These are phyloP conservation scores for Columba livia DNA, from an alignment of 2,113 vertebrate genomes.

Conservation along the genomic window DNA sequence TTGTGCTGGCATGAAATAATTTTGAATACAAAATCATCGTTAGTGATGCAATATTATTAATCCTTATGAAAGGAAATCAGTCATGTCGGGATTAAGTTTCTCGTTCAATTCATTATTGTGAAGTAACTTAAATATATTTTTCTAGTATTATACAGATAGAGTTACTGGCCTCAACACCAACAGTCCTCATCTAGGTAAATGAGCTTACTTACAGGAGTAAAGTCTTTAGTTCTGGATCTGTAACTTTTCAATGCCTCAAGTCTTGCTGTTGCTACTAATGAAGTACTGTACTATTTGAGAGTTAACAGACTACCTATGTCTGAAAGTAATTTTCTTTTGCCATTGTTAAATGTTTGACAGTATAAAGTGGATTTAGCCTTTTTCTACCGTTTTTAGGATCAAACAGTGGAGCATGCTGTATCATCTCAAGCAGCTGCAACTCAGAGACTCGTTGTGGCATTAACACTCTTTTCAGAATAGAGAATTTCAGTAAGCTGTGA, in stretches of 20 bases:
- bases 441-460: constrained; percentile 19
- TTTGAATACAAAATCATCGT: constrained; percentile 56
- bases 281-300: constrained; percentile 5
- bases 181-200: background rate
- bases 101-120: constrained; percentile 31
- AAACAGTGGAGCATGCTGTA: constrained; percentile 37
- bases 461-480: constrained; percentile 46
- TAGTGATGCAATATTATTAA: constrained; percentile 58
- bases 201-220: background rate
- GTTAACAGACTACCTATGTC: background rate
- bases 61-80: constrained; percentile 54
- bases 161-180: background rate
- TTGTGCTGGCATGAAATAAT: constrained; percentile 53
- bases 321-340: constrained; percentile 15
- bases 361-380: constrained; percentile 15
- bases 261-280: background rate
- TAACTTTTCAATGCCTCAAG: background rate
- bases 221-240: background rate
- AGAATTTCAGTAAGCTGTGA: constrained; percentile 40
- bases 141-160: constrained; percentile 4
- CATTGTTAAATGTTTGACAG: background rate
- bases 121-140: constrained; percentile 46
- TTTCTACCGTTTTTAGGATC: constrained; percentile 17
- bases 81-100: constrained; percentile 11
- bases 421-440: background rate